Evolutionary conservation across 2,797 vertebrate species (phyloP).

Genomic region (Melopsittacus undulatus): DNA sequence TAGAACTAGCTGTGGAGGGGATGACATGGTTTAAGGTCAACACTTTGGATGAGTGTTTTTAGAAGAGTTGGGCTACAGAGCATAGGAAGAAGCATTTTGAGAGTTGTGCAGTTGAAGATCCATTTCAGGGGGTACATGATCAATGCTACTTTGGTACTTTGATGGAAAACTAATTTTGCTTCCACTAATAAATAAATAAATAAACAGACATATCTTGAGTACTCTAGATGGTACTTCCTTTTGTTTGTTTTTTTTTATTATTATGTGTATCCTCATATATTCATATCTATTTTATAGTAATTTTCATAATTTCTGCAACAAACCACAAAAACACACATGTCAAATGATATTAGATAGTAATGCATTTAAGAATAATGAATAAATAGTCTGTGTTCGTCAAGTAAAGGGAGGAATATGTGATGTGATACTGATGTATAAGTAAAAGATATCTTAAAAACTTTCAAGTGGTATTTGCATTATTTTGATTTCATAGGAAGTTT

Average conservation of each 20-base stretch:
- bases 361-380: not conserved
- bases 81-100: not conserved
- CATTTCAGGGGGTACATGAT: rapidly evolving
- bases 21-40: rapidly evolving
- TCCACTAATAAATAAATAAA: not conserved
- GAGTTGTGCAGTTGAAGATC: not conserved
- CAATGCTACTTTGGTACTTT: not conserved
- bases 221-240: not conserved
- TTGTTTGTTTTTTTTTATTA: not conserved
- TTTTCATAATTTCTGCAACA: not conserved
- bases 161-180: not conserved
- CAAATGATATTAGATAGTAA: not conserved
- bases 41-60: not conserved
- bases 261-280: not conserved
- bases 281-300: not conserved
- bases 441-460: not conserved
- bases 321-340: not conserved
- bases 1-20: not conserved
- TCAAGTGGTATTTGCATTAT: not conserved
- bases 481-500: not conserved
- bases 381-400: not conserved
- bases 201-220: not conserved
- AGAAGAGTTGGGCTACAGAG: not conserved
- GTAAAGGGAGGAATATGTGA: not conserved
- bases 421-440: not conserved